Base-by-base conservation (phyloP, 2,888 invertebrate genomes). In the Orchesellides sinensis region DNA sequence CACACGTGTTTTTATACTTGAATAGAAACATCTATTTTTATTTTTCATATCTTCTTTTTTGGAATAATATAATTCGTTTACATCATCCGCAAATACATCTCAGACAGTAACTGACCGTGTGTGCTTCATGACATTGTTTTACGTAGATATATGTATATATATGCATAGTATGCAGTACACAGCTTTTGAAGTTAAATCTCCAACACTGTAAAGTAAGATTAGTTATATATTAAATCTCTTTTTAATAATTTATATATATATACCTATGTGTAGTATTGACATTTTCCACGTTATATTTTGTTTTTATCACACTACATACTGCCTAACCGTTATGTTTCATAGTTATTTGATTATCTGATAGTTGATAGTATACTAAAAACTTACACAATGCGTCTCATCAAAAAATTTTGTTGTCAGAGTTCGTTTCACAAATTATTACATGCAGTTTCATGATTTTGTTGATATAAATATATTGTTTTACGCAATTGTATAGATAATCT, bases 261-360 rank as follows among this genome's bases (percentile, higher is more conserved):
- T 32, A 32, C 35, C 10, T n/a, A 21, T 63, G 40, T 40, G 56
- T 23, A 63, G 23, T 40, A 63, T 35, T 63, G 63, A 63, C 35
- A 63, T 40, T 10, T 52, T 63, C 40, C 63, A 63, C 63, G 40
- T 29, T 23, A 32, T 54, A 52, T 56, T 59, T 59, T 68, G 6
- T 27, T 17, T 29, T 45, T 19, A 77, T 77, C 77, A 77, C 77
- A 77, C 77, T 77, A 77, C 65, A 77, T 77, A 66, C 77, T 77
- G 77, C 49, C 47, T 61, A 59, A 27, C 29, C 21, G 61, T 47
- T 27, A 45, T 21, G 35, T 45, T 54, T 72, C 23, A 59, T 61
- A 61, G 45, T 47, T 52, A 35, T 21, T 29, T 75, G 66, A 66
- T 66, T 75, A 63, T 63, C 63, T n/a, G 63, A 63, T 29, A 19